A percentile compares a stretch with the other conserved stretches of the same genome.
Conservation (phyloP, 2,888 invertebrate species). For the Junonia oenone region DNA sequence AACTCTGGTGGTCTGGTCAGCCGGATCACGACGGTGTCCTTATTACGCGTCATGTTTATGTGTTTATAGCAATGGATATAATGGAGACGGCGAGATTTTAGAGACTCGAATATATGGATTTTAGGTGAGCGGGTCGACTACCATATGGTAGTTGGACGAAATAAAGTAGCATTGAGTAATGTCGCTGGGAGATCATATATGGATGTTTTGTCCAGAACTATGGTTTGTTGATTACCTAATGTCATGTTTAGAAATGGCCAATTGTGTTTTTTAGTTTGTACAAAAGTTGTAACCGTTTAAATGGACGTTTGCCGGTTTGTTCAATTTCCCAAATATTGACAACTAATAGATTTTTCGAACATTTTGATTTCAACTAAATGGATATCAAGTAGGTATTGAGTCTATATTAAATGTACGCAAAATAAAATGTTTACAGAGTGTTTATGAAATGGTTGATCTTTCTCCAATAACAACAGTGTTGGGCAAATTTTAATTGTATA, state of each 20-base stretch:
- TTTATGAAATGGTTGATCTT: no score
- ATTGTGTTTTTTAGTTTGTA: background rate
- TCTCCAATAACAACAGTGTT: no score
- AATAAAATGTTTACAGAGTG: no score
- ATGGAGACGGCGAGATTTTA: slow-evolving; percentile 10
- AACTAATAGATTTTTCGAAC: no score
- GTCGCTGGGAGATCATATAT: background rate
- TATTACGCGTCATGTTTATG: slow-evolving; percentile 32
- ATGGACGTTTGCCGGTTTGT: no score
- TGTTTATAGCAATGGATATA: slow-evolving; percentile 23
- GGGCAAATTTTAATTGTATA: no score
- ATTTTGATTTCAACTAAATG: no score
- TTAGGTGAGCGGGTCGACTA: background rate
- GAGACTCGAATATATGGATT: slow-evolving; percentile 13
- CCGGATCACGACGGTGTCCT: slow-evolving; percentile 32
- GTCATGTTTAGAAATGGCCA: background rate
- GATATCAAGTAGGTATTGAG: no score
- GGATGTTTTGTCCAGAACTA: background rate
- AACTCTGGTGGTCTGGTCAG: slow-evolving; percentile 33
- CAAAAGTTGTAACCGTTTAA: background rate
- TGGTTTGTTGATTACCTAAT: no score
- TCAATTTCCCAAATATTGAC: no score
- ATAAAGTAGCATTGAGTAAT: background rate
- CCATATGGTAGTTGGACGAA: background rate
- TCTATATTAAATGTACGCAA: no score